These are phyloP conservation scores for Clarias batrachus DNA, from an alignment of 2,113 vertebrate genomes.

Conservation along the genomic window DNA sequence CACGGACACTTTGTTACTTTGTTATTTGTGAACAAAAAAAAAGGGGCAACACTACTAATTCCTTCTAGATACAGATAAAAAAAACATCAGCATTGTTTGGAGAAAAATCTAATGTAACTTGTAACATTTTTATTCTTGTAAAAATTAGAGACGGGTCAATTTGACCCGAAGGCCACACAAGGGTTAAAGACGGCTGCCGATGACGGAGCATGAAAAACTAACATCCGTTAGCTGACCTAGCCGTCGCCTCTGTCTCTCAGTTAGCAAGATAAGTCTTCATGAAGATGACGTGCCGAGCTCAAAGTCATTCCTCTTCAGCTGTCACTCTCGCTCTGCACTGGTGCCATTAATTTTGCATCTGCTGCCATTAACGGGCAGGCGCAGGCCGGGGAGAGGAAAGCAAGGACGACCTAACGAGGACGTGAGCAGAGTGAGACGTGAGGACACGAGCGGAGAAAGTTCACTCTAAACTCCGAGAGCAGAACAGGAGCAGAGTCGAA, in stretches of 20 bases:
- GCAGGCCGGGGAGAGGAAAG: slow-evolving; percentile 19
- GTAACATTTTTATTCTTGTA: too few relatives aligned
- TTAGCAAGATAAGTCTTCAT: background rate
- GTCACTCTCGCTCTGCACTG: slow-evolving; percentile 45
- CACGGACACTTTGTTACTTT: too few relatives aligned
- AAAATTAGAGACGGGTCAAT: too few relatives aligned
- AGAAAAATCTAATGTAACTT: too few relatives aligned
- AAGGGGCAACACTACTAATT: too few relatives aligned
- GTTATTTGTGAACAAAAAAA: too few relatives aligned
- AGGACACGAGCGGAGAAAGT: background rate
- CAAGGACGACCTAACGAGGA: slow-evolving; percentile 18
- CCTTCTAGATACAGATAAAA: too few relatives aligned
- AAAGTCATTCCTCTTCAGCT: slow-evolving; percentile 29
- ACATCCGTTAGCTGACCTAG: background rate
- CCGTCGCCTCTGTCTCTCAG: too few relatives aligned
- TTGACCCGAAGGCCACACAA: too few relatives aligned
- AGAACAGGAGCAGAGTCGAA: background rate
- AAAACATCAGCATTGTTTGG: too few relatives aligned
- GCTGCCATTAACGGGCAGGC: slow-evolving; percentile 47
- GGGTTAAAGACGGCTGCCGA: background rate
- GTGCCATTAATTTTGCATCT: slow-evolving; percentile 54
- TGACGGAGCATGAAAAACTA: background rate
- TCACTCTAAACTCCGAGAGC: background rate
- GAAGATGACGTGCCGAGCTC: slow-evolving; percentile 11
- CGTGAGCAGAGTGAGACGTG: slow-evolving; percentile 9